A percentile compares a stretch with the other conserved stretches of the same genome.
Conservation (phyloP, 2,797 vertebrate genomes). For the Lophotriccus pileatus region DNA sequence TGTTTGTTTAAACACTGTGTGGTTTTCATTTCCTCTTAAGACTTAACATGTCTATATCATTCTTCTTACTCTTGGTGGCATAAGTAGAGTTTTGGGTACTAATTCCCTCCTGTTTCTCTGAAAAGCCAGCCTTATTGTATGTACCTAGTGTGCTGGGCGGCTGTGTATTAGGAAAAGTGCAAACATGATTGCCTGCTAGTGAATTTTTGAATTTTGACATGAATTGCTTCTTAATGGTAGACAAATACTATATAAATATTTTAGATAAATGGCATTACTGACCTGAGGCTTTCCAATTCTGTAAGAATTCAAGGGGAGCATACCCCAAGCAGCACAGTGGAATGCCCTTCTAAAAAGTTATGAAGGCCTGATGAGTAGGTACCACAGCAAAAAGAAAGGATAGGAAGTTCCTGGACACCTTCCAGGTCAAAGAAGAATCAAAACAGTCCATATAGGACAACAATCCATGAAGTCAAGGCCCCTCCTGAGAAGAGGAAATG, state of each 20-base stretch:
- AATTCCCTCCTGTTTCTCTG: neutral
- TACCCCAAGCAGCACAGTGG: neutral
- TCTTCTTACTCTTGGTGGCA: neutral
- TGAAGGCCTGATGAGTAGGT: neutral
- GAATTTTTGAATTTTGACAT: neutral
- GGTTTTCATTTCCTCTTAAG: neutral
- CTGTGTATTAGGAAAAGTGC: neutral
- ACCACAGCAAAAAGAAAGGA: neutral
- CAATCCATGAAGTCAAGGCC: neutral
- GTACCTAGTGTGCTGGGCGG: neutral
- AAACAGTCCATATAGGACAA: neutral
- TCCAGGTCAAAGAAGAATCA: neutral
- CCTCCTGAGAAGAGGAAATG: neutral
- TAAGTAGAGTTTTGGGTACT: neutral
- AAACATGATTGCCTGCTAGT: neutral
- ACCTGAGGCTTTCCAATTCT: neutral
- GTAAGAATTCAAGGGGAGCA: neutral
- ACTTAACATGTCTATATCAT: neutral
- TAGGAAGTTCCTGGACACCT: rapidly evolving
- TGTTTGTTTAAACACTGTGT: neutral
- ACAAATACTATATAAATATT: neutral
- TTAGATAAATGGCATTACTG: neutral
- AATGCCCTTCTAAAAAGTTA: neutral
- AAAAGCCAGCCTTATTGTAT: neutral
- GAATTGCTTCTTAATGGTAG: neutral